Base-by-base conservation (phyloP, 1,140 invertebrate species). In the Brachionus paranguensis region DNA sequence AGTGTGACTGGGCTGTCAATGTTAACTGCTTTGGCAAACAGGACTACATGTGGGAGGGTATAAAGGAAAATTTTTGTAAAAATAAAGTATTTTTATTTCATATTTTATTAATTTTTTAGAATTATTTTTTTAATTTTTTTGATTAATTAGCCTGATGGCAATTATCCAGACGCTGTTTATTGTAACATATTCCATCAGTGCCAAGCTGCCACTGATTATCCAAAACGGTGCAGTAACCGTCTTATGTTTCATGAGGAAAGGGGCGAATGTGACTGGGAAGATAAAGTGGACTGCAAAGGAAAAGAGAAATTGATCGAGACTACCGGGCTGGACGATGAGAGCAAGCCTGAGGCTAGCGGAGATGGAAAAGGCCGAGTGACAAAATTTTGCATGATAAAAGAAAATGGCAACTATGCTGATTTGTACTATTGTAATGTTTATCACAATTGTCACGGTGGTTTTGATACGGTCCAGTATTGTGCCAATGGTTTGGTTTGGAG, bases 371-470 rank as follows among this genome's bases (percentile, higher is more conserved):
- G 83, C n/a, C 24, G 83, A 55, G 60, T 72, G 10, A 84, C 83
- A 2, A 84, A 84, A 84, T 84, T 84, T 65, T 84, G 83, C 64
- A 84, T 84, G 83, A 55, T n/a, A n/a, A 84, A 76, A 84, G 60
- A 72, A 65, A 76, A 84, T 78, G 83, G 83, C 8, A 53, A 72
- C n/a, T 84, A 84, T 43, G 83, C 68, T 29, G 83, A 84, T 76
- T 45, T 72, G 17, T 76, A 84, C 41, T 84, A 84, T 65, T 84
- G 83, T 65, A 84, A 84, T 84, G 83, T 84, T 43, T 84, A 84
- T 20, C 83, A 84, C 27, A 76, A 74, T 29, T 84, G 83, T 65
- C 70, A 74, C 7, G 83, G 83, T 65, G 83, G 83, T 27, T 84
- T 84, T 55, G 83, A 84, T 27, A 84, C 83, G 29, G 68, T 84